Conservation (phyloP, 2,113 vertebrate species). For the human region GRCh38 chr1:244423001-244423500, state of each 20-base stretch:
- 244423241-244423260: neutral
- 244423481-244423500: neutral
- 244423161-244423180: neutral
- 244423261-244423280: neutral
- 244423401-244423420: neutral
- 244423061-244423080: neutral
- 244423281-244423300: neutral
- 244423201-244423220: neutral
- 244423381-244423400: neutral
- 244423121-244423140: neutral
- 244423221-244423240: neutral
- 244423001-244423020: neutral
- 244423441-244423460: neutral
- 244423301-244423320: neutral
- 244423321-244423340: neutral
- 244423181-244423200: neutral
- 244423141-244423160: neutral
- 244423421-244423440: neutral
- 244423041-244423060: slow-evolving; percentile 44
- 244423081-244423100: neutral
- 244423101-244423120: neutral
- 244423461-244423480: neutral
- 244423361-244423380: neutral
- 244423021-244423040: slow-evolving; percentile 4
- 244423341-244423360: neutral